Percentiles rank a stretch among this genome's conserved stretches.
Conservation (phyloP, 2,113 vertebrate species). For the Serilophus lunatus region DNA sequence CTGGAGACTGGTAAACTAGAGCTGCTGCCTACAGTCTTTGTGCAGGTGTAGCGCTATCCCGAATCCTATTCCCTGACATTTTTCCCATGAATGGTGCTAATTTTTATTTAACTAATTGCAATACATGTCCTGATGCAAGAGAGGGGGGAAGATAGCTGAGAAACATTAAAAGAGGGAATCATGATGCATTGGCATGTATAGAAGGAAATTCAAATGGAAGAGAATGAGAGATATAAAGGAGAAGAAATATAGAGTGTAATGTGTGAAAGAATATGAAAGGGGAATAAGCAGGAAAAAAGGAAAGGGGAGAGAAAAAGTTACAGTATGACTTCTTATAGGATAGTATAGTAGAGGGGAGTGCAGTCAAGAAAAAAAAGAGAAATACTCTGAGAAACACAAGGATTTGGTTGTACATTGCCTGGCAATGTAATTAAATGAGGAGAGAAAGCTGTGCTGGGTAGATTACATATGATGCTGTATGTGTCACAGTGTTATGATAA, state of each 20-base stretch:
- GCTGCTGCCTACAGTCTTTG: not conserved
- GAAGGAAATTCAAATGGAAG: not conserved
- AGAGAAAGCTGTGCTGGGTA: not conserved
- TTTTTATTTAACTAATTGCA: not conserved
- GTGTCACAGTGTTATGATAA: not conserved
- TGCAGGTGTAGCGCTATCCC: not conserved
- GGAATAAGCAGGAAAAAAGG: not conserved
- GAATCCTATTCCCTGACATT: not conserved
- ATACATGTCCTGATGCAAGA: not conserved
- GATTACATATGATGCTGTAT: not conserved
- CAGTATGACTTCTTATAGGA: not conserved
- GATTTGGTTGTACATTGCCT: not conserved
- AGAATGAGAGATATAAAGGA: not conserved
- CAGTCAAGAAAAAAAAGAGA: not conserved
- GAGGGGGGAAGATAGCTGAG: not conserved
- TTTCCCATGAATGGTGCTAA: not conserved
- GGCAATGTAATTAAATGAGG: not conserved
- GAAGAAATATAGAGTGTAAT: not conserved
- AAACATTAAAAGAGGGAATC: not conserved
- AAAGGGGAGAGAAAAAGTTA: not conserved
- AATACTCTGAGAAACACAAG: not conserved
- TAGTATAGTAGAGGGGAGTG: not conserved
- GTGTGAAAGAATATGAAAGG: not conserved
- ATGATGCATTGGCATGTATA: not conserved
- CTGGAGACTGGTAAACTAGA: not conserved